Conservation (phyloP, 2,797 vertebrate species). For the Melanotaenia parkinsoni region DNA sequence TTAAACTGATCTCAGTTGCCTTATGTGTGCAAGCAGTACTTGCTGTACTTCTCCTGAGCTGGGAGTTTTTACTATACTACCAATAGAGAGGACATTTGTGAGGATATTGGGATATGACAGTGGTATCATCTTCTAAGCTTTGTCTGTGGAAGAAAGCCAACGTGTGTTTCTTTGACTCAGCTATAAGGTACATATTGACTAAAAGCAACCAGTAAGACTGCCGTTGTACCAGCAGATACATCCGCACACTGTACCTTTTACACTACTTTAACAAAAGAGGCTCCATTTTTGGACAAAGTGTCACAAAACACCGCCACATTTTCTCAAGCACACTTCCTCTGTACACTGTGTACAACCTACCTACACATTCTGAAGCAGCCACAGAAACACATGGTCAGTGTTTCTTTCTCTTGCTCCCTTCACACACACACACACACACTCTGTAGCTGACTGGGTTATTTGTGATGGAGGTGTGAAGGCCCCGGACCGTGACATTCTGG, state of each 20-base stretch:
- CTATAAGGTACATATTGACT: background rate
- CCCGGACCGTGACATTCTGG: conserved; percentile 74
- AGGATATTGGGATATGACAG: background rate
- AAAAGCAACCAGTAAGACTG: background rate
- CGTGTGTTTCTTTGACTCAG: background rate
- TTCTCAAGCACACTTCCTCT: conserved; percentile 20
- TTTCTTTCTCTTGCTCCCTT: conserved; percentile 24
- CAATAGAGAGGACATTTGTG: background rate
- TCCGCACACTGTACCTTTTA: conserved; percentile 36
- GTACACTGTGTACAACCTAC: conserved; percentile 34
- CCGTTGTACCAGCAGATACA: conserved; percentile 15
- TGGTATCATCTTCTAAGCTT: background rate
- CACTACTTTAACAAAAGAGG: conserved; percentile 34
- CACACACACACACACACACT: conserved; percentile 5
- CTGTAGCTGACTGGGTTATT: conserved; percentile 70
- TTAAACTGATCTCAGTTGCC: background rate
- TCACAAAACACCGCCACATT: conserved; percentile 27
- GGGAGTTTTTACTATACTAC: background rate
- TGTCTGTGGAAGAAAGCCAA: background rate
- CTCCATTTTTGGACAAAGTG: conserved; percentile 33
- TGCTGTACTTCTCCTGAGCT: background rate
- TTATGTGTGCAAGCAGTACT: background rate
- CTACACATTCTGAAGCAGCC: conserved; percentile 49
- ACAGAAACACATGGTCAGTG: conserved; percentile 44
- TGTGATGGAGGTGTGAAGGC: conserved; percentile 76